Evolutionary conservation across 2,113 vertebrate species (phyloP), one percentile per base, ranked within the genome.

Genomic region (Mustelus asterias): DNA sequence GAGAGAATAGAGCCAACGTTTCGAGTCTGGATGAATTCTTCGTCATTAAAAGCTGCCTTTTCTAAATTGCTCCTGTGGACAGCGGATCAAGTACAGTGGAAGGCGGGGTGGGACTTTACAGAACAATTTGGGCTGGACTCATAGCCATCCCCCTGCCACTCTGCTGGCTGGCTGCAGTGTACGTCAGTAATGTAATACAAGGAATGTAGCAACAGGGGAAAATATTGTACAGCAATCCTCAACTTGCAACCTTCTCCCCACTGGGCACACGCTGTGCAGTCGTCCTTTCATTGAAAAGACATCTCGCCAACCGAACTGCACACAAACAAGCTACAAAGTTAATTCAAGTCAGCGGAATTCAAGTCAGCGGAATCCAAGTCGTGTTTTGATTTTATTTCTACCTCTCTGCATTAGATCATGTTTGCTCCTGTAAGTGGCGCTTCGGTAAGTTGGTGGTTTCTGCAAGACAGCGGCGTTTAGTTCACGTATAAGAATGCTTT

Each of bases 271-370:
- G 6, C 29, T 44, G 37, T 83, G 44, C 88, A 90, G 58, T 54
- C 88, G 48, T 54, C 33, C 11, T 60, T 89, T 60, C 24, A 33
- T 63, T 95, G 67, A 14, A 29, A 29, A 67, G 37, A 72, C 54
- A 48, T 89, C 16, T 13, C 60, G 29, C 54, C 48, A 90, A 90
- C 54, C 33, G 88, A 60, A 90, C 9, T 54, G 88, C 4, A 72
- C 67, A 44, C 20, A 72, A 67, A 94, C 65, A 70, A 70, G 70
- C 67, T 29, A 8, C 94, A 95, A 95, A 95, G 94, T 95, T 95
- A 54, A 95, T 44, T 95, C 93, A 95, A 95, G 65, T 95, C 41
- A 95, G 14, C 69, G 69, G 94, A 95, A 72, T 26, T 41, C 94
- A 72, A 76, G 67, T 26, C 41, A 95, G 14, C 69, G 69, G 94